Base-by-base conservation (phyloP, 2,113 vertebrate genomes). In the Nestor notabilis region DNA sequence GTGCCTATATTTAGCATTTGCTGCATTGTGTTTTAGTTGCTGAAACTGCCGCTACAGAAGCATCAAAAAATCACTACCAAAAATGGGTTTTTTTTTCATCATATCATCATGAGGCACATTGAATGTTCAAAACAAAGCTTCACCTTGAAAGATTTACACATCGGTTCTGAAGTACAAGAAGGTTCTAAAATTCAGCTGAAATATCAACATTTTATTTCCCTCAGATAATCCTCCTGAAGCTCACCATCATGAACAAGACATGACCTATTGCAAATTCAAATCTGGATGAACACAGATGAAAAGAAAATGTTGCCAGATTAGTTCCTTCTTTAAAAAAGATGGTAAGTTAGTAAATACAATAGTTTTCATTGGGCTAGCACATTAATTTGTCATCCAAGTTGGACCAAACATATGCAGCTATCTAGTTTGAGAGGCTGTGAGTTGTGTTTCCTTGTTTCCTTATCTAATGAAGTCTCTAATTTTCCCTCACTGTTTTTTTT, bases 41-140 rank as follows among this genome's bases (percentile, higher is more conserved):
- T 77, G 58, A 77, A 94, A 58, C 49, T 83, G 31, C 20, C 25
- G 83, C n/a, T 65, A 41, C 8, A 77, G 81, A 83, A 83, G 15
- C 27, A 88, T 56, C 61, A 29, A 87, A 86, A 84, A 79, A 49
- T 69, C 39, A 69, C 35, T 65, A 43, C 61, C 35, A 94, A 87
- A 90, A 83, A 61, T 7, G 5, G 2, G 6, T 0, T 0, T 17
- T n/a, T 13, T 29, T 83, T 35, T 61, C 11, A n/a, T 70, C 28
- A n/a, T 37, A n/a, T n/a, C 39, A 27, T 60, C 55, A 23, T 63
- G 39, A 39, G 39, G 7, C 46, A 77, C 17, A 35, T 1, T 43
- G 56, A 60, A 78, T 41, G 17, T 65, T 87, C 33, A 81, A n/a
- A 80, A 64, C 20, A 83, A 81, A 69, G 64, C 7, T 90, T 91